Conservation (phyloP, 2,113 vertebrate genomes). For the Myotis yumanensis region DNA sequence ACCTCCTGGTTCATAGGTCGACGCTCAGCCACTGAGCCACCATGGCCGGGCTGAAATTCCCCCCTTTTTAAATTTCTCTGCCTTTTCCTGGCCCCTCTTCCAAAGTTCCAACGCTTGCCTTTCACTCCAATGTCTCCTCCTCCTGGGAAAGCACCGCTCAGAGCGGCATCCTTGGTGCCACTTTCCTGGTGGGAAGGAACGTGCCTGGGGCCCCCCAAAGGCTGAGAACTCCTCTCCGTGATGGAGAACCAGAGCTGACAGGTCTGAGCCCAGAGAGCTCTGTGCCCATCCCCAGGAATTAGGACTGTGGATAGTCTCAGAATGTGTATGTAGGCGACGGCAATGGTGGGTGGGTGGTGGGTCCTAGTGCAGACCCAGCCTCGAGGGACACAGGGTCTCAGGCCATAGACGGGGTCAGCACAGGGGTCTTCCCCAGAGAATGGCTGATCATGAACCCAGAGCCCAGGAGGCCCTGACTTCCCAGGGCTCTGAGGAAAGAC, state of each 20-base stretch:
- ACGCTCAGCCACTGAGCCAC: too few relatives aligned
- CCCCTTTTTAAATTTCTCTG: not conserved
- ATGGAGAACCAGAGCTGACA: not conserved
- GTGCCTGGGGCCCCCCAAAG: too few relatives aligned
- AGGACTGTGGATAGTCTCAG: not conserved
- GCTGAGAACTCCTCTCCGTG: not conserved
- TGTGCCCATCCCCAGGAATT: not conserved
- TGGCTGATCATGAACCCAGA: not conserved
- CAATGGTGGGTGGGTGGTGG: rapidly evolving
- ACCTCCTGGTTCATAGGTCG: too few relatives aligned
- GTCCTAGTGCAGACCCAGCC: not conserved
- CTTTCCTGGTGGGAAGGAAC: not conserved
- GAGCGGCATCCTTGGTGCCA: not conserved
- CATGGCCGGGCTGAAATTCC: too few relatives aligned
- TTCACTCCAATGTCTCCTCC: not conserved
- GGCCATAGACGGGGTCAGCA: not conserved
- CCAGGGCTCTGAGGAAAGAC: not conserved
- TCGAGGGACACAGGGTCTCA: not conserved
- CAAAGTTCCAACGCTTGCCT: not conserved
- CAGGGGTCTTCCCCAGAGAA: not conserved
- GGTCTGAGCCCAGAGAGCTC: not conserved
- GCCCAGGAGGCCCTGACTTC: not conserved
- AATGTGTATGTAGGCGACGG: too few relatives aligned
- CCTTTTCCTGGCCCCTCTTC: not conserved
- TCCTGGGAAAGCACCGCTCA: not conserved